Evolutionary conservation across 2,113 vertebrate species (phyloP).

Genomic region (Morone saxatilis): DNA sequence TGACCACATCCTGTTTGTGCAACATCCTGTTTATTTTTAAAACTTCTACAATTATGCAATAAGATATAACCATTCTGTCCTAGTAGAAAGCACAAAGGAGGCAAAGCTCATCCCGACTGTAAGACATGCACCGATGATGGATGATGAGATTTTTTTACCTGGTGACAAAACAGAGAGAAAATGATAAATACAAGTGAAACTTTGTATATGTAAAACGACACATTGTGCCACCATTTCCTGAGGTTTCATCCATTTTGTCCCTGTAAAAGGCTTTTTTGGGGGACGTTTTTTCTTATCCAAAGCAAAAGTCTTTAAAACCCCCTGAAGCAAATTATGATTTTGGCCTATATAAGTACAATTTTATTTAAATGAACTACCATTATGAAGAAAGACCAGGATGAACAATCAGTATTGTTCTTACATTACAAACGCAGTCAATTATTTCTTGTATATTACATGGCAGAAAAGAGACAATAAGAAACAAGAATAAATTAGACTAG

Average conservation of each 20-base stretch:
- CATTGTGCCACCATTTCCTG: background rate
- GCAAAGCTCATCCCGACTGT: conserved; percentile 20
- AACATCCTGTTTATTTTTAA: conserved; percentile 33
- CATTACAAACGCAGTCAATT: background rate
- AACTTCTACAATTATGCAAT: conserved; percentile 2
- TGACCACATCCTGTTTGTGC: conserved; percentile 34
- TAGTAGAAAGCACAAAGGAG: background rate
- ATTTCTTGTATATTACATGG: background rate
- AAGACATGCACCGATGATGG: conserved; percentile 26
- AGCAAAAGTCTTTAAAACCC: too few relatives aligned
- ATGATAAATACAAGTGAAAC: conserved; percentile 3
- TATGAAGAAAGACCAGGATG: background rate
- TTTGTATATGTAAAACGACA: background rate
- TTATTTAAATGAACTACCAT: too few relatives aligned
- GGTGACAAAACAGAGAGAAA: conserved; percentile 46
- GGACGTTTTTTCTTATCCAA: too few relatives aligned
- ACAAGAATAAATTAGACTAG: background rate
- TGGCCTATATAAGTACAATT: too few relatives aligned
- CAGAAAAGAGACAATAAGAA: background rate
- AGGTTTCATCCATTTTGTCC: too few relatives aligned
- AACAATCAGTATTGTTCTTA: background rate
- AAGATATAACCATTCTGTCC: conserved; percentile 18
- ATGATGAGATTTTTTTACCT: conserved; percentile 49
- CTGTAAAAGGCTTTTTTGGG: too few relatives aligned
- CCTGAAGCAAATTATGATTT: too few relatives aligned